These are phyloP conservation scores for Plebejus anna DNA, from an alignment of 2,888 invertebrate genomes.

Conservation along the genomic window DNA sequence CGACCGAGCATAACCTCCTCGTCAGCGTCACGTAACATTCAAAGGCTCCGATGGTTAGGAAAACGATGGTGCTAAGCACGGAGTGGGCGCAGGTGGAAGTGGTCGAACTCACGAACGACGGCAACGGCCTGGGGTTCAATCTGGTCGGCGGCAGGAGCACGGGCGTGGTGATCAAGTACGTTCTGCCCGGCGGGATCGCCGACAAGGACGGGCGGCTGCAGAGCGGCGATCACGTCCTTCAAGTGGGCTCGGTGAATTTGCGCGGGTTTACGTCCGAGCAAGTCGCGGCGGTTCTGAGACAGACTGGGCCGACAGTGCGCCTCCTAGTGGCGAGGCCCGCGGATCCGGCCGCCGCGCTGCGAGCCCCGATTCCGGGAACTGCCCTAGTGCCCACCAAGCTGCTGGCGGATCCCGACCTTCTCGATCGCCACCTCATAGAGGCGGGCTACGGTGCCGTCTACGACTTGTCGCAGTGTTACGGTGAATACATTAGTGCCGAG, in stretches of 20 bases:
- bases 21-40: conserved; percentile 68
- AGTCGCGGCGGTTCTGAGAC: conserved; percentile 85
- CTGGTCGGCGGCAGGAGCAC: conserved; percentile 98
- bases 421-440: conserved; percentile 91
- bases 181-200: conserved; percentile 97
- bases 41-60: conserved; percentile 71
- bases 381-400: conserved; percentile 96
- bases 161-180: conserved; percentile 98
- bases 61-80: conserved; percentile 92
- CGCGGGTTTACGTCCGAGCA: conserved; percentile 98
- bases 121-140: conserved; percentile 98
- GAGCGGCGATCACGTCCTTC: conserved; percentile 98
- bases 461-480: conserved; percentile 66
- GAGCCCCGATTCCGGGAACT: conserved; percentile 87
- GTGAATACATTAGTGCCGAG: conserved; percentile 61
- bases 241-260: conserved; percentile 96
- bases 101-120: conserved; percentile 98
- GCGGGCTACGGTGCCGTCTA: conserved; percentile 84
- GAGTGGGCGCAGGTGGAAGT: conserved; percentile 99
- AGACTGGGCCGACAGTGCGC: conserved; percentile 90
- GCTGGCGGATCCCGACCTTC: conserved; percentile 93
- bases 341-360: conserved; percentile 90
- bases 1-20: conserved; percentile 63
- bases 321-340: conserved; percentile 96
- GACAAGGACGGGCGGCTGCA: conserved; percentile 97